phyloP scores from a whole-genome alignment of 2,113 vertebrate species.

The Capreolus pygargus region DNA sequence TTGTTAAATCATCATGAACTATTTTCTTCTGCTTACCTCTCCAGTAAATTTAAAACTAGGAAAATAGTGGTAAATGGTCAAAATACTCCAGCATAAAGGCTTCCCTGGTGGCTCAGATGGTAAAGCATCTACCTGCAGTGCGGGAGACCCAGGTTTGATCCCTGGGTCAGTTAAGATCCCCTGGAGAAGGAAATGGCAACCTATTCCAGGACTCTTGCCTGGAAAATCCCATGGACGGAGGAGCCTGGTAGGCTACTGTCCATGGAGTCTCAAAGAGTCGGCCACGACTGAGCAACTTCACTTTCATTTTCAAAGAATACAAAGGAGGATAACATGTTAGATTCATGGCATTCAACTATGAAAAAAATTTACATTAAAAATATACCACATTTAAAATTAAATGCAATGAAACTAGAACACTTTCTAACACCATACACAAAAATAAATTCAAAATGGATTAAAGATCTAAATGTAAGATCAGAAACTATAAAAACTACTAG shows the following conservation, averaged over 20 bases:
- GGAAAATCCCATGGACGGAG: too few species aligned
- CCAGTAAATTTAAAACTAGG: background rate
- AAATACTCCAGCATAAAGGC: background rate
- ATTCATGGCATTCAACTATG: background rate
- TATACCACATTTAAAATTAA: background rate
- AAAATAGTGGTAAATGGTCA: conserved; percentile 7
- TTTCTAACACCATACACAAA: background rate
- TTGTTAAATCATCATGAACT: background rate
- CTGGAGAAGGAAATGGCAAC: too few species aligned
- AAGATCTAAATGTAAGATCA: background rate
- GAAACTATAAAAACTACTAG: background rate
- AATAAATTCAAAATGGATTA: background rate
- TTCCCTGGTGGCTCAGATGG: too few species aligned
- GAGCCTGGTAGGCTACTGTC: too few species aligned
- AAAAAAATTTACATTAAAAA: background rate
- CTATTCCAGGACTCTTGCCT: too few species aligned
- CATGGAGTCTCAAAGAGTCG: too few species aligned
- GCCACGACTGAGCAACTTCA: too few species aligned
- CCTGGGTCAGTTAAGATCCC: too few species aligned
- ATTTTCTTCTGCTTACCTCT: background rate
- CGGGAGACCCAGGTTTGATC: too few species aligned
- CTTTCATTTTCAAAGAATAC: background rate
- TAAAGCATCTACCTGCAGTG: too few species aligned
- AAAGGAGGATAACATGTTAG: background rate
- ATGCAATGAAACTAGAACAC: background rate